These are phyloP conservation scores for Labrus mixtus DNA, from an alignment of 2,113 vertebrate genomes.

Conservation along the genomic window DNA sequence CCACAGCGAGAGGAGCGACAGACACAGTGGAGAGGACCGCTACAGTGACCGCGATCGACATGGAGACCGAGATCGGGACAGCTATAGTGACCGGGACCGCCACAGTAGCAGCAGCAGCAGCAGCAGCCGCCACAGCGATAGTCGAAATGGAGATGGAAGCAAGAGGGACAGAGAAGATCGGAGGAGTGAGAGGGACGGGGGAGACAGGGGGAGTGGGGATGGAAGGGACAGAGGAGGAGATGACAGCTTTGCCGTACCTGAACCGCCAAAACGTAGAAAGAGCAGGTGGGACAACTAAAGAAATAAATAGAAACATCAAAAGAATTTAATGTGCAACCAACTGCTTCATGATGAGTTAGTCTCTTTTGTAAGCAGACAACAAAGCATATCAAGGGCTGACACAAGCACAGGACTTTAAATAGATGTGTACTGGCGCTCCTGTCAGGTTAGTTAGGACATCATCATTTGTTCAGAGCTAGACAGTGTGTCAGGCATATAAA, in stretches of 20 bases:
- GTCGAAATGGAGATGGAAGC: conserved; percentile 72
- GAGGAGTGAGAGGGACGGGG: conserved; percentile 63
- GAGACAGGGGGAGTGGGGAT: conserved; percentile 66
- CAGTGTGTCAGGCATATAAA: conserved; percentile 37
- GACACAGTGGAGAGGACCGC: conserved; percentile 72
- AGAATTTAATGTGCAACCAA: conserved; percentile 31
- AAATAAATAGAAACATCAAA: conserved; percentile 8
- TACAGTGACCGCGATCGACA: conserved; percentile 75
- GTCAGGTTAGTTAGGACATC: conserved; percentile 21
- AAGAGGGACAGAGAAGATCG: conserved; percentile 67
- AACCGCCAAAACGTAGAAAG: conserved; percentile 96
- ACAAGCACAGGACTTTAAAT: conserved; percentile 46
- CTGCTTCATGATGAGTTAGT: conserved; percentile 53
- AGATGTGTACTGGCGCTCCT: conserved; percentile 5
- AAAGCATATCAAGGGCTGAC: conserved; percentile 57
- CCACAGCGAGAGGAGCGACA: conserved; percentile 66
- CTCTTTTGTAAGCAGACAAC: conserved; percentile 51
- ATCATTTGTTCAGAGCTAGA: conserved; percentile 10
- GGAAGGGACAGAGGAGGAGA: conserved; percentile 82
- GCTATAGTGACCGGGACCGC: conserved; percentile 76
- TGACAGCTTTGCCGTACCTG: conserved; percentile 94
- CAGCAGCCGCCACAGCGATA: conserved; percentile 69
- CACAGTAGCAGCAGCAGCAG: conserved; percentile 47
- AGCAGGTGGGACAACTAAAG: conserved; percentile 98
- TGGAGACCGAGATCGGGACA: conserved; percentile 74